Conservation (phyloP, 2,113 vertebrate genomes). For the Columba janthina region DNA sequence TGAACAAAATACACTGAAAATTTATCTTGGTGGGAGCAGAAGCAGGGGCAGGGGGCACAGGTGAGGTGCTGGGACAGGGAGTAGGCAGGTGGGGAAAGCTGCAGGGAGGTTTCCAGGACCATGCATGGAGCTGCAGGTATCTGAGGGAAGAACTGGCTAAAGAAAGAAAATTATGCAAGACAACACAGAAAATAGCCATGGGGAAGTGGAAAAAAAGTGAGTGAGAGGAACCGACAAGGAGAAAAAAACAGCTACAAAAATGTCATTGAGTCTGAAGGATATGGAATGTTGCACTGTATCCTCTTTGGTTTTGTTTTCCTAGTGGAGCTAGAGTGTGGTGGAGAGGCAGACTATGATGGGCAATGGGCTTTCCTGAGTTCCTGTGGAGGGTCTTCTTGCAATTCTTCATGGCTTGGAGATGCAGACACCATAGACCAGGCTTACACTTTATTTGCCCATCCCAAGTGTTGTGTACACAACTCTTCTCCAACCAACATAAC, state of each 20-base stretch:
- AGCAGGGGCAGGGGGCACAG: background rate
- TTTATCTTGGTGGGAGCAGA: background rate
- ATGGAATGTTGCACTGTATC: background rate
- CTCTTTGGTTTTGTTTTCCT: background rate
- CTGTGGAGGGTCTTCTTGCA: background rate
- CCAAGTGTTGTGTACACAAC: background rate
- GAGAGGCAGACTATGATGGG: background rate
- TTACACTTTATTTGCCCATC: background rate
- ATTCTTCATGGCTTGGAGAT: background rate
- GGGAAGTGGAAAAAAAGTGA: background rate
- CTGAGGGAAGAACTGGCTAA: background rate
- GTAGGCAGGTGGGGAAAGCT: background rate
- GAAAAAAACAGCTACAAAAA: background rate
- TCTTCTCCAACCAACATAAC: conserved; percentile 11
- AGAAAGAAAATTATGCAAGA: background rate
- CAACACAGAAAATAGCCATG: background rate
- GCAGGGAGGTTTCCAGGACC: background rate
- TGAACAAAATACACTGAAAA: background rate
- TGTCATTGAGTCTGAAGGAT: background rate
- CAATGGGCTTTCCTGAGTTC: background rate
- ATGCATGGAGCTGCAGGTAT: background rate
- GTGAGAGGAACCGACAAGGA: background rate
- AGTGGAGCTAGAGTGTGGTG: background rate
- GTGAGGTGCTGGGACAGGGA: background rate
- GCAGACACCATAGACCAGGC: background rate